Conservation (phyloP, 2,888 invertebrate species). For the Macaria liturata region DNA sequence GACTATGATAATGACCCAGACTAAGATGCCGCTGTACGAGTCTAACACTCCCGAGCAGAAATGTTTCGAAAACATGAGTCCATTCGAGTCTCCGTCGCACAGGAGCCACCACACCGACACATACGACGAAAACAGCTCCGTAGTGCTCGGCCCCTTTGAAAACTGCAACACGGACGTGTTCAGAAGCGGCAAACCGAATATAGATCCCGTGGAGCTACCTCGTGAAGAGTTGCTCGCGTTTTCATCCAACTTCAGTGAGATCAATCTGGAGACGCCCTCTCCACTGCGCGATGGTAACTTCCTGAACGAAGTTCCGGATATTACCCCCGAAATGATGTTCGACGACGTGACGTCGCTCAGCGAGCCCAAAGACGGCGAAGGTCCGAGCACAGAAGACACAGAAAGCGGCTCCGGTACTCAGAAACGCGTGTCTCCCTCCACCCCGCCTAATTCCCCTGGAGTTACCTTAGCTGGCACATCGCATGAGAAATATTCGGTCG, state of each 20-base stretch:
- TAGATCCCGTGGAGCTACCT: slow-evolving; percentile 65
- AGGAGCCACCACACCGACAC: slow-evolving; percentile 75
- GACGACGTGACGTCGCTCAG: slow-evolving; percentile 58
- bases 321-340: slow-evolving; percentile 61
- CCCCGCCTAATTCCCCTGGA: slow-evolving; percentile 76
- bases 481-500: slow-evolving; percentile 66
- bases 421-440: slow-evolving; percentile 65
- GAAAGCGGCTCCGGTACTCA: slow-evolving; percentile 60
- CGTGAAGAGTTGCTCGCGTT: slow-evolving; percentile 79
- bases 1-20: slow-evolving; percentile 45
- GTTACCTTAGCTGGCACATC: slow-evolving; percentile 65
- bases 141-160: slow-evolving; percentile 83
- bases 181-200: slow-evolving; percentile 71
- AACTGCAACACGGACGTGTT: slow-evolving; percentile 79
- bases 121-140: slow-evolving; percentile 78
- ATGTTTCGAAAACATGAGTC: slow-evolving; percentile 64
- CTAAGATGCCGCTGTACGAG: slow-evolving; percentile 51
- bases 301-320: slow-evolving; percentile 75
- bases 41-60: slow-evolving; percentile 58
- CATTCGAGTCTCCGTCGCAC: slow-evolving; percentile 70
- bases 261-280: slow-evolving; percentile 75
- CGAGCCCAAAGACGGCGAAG: slow-evolving; percentile 49
- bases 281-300: slow-evolving; percentile 74
- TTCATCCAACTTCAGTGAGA: slow-evolving; percentile 81
- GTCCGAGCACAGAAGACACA: slow-evolving; percentile 45